Evolutionary conservation across 2,113 vertebrate genomes (phyloP), one percentile per base, ranked within the genome.

Genomic region (Blennius ocellaris): DNA sequence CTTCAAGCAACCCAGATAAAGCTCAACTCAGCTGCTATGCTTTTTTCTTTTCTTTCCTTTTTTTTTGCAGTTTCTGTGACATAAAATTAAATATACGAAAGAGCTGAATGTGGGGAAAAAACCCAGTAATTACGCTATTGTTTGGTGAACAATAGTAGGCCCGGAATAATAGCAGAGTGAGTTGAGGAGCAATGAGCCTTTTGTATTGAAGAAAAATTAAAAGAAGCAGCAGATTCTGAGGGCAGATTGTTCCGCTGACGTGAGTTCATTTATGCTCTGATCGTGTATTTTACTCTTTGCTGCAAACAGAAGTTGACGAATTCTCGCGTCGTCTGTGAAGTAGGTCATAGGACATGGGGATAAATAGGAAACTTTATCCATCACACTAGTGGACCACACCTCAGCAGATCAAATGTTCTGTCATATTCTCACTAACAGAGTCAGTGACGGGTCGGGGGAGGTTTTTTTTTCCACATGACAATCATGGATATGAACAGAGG

Each of bases 311-410:
- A 49, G 41, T 17, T 7, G 0, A n/a, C 3, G 49, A 52, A 37
- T 69, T 49, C 43, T 17, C 63, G 14, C 48, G 16, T 40, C 21
- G 83, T 57, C 75, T 8, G 63, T 69, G 70, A 78, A 80, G 37
- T 73, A 56, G 83, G 82, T 54, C 69, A 80, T n/a, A 80, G 69
- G 80, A 85, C 69, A 30, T 54, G 8, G 36, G 16, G 71, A 81
- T 89, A 90, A 90, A 92, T 89, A 66, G 86, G 90, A 85, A 92
- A 91, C 86, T 21, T 17, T 50, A 91, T 71, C 88, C 73, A 5
- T 41, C 45, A n/a, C 43, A 11, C 37, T 41, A 43, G 36, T 36
- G 62, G 71, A 87, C 91, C 91, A 88, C 90, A 78, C 91, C 89
- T 84, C 58, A 55, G 21, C 21, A 78, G 81, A 89, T 89, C 84